A percentile compares a stretch with the other conserved stretches of the same genome.
Conservation (phyloP, 30 jellyfish, hydroid and myxozoan species). For the Aurelia coerulea region DNA sequence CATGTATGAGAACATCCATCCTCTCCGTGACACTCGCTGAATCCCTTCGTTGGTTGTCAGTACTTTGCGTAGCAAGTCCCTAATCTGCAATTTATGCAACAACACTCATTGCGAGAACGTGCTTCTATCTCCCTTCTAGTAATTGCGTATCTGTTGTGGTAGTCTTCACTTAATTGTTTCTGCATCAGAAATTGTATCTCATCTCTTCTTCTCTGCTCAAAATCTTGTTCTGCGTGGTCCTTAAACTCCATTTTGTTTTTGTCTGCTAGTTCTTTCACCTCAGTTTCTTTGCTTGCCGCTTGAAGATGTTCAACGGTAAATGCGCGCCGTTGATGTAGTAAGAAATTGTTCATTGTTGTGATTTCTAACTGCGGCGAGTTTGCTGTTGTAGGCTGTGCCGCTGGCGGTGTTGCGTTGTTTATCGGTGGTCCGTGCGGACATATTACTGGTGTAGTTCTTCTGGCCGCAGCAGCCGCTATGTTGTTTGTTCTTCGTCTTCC, state of each 20-base stretch:
- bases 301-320: neutral
- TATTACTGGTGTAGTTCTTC: neutral
- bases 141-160: conserved; percentile 1
- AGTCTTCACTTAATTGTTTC: neutral
- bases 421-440: neutral
- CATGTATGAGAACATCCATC: too few species aligned
- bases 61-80: neutral
- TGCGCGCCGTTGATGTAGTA: neutral
- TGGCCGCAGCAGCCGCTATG: conserved; percentile 9
- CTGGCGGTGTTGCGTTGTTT: too few species aligned
- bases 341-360: neutral
- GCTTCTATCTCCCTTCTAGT: neutral
- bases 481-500: conserved; percentile 36
- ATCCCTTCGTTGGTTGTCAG: too few species aligned
- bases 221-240: too few species aligned
- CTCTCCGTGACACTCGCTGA: too few species aligned
- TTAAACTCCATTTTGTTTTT: too few species aligned
- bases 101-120: neutral
- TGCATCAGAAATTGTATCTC: neutral
- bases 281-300: neutral
- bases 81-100: conserved; percentile 27
- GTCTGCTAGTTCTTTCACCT: neutral
- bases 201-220: neutral
- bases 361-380: neutral
- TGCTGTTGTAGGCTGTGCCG: neutral